Percentiles rank a stretch among this genome's conserved stretches.
Evolutionary conservation across 2,797 vertebrate genomes (phyloP).

Genomic region (Cetoscarus ocellatus): DNA sequence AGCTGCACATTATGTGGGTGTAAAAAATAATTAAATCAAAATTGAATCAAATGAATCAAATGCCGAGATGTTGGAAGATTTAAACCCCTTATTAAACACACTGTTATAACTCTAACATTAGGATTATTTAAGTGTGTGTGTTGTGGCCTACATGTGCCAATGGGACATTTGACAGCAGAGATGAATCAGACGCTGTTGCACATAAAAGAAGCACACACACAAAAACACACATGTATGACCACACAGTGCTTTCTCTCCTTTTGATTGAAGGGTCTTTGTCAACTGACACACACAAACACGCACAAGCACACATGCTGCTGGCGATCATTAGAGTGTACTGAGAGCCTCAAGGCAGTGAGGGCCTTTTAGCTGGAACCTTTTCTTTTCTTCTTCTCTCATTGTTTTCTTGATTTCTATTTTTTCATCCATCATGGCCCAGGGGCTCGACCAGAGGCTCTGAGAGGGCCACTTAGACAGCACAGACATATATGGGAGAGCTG

Average conservation of each 20-base stretch:
- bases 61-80: too few relatives aligned
- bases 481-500: constrained; percentile 19
- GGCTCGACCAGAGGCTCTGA: constrained; percentile 44
- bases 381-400: constrained; percentile 50
- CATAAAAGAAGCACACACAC: constrained; percentile 16
- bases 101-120: too few relatives aligned
- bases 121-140: constrained; percentile 18
- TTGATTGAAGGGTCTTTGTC: constrained; percentile 62
- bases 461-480: constrained; percentile 59
- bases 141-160: constrained; percentile 44
- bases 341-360: constrained; percentile 80
- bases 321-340: constrained; percentile 32
- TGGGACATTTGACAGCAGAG: constrained; percentile 37
- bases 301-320: constrained; percentile 28
- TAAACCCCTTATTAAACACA: too few relatives aligned
- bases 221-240: constrained; percentile 27
- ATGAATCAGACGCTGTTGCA: constrained; percentile 32
- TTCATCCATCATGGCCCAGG: constrained; percentile 18
- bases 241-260: constrained; percentile 46
- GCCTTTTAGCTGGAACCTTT: constrained; percentile 82
- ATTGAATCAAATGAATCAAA: too few relatives aligned
- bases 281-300: constrained; percentile 27
- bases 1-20: too few relatives aligned
- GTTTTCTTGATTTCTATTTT: constrained; percentile 69
- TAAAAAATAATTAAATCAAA: too few relatives aligned